Base-by-base conservation (phyloP, 2,888 invertebrate species). In the Lucinisca nassula region DNA sequence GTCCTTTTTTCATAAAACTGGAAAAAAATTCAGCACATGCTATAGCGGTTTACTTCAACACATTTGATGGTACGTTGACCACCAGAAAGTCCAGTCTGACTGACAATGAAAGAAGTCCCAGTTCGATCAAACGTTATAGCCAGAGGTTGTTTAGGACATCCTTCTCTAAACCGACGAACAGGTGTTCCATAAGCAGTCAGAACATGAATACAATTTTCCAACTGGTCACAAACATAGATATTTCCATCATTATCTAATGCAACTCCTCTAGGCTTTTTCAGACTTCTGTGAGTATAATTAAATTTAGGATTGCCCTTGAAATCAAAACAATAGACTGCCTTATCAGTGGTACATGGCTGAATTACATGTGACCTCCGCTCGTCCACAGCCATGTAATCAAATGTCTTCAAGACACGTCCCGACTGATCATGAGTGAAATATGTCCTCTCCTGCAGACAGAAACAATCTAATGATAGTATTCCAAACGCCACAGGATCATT, bases 401-500 rank as follows among this genome's bases (percentile, higher is more conserved):
- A 72, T 3, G 35, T 8, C 12, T 72, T 40, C 6, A 72, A 24
- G 6, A 10, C 8, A 4, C 72, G 14, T 6, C 72, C 72, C 10
- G 35, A 12, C 37, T 37, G 14, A 21, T 72, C 72, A 4, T 4
- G 6, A 12, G n/a, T 30, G 17, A 74, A 40, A 40, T 74, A 74
- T 0, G 45, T 10, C 14, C 45, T 45, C 27, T 12, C 35, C 8
- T 74, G 14, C 12, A 8, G 17, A 3, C 14, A 32, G 1, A 14
- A 32, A 35, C 2, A 1, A 10, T 24, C 67, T 10, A 35, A 24
- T 37, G 37, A 21, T 0, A 74, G 8, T n/a, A 74, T 74, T 2
- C 74, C 74, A 74, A 74, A 74, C 17, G 74, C 74, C n/a, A 49
- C 40, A 24, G 74, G 74, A 45, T 40, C 40, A n/a, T 38, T 14